Evolutionary conservation across 2,888 invertebrate species (phyloP), one percentile per base, ranked within the genome.

Genomic region (Sussaba pulchella): DNA sequence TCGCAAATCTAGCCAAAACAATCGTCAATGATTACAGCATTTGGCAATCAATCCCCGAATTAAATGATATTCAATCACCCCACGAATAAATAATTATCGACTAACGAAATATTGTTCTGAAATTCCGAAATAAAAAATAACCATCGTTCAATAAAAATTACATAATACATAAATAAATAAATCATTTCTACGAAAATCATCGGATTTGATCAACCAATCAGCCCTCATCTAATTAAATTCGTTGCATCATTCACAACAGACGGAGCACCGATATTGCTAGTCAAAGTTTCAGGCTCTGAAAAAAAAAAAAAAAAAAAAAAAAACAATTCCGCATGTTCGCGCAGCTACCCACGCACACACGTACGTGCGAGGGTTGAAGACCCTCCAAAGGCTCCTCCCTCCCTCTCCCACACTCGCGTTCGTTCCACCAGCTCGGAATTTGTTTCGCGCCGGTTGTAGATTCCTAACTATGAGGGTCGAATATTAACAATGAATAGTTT

Each of bases 401-500:
- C n/a, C 41, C 14, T 6, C 61, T 5, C 5, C 21, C 17, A 12
- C 39, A 14, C 5, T 21, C 41, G 19, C 61, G 5, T 43, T 10
- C n/a, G 2, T 43, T 43, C n/a, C 10, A 43, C 43, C 43, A 43
- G 41, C 26, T 67, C 73, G n/a, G 50, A 61, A 59, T 67, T 73
- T 61, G 43, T 66, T 31, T 71, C 52, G 54, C 66, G 66, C 31
- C 41, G 21, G 24, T 63, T 64, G 64, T 43, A 70, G 47, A 70
- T 71, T 71, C 31, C 50, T 41, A 41, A 21, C 72, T 63, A 72
- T 52, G 50, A 52, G 54, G 72, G 61, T 69, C 41, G 81, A 57
- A 43, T 80, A 76, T 81, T 76, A 78, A 78, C 75, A 78, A 81
- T 78, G 75, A 84, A 81, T 82, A 77, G 74, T 81, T 78, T 82